These are phyloP conservation scores for Catajapyx aquilonaris DNA, from an alignment of 1,140 invertebrate genomes.

Conservation along the genomic window DNA sequence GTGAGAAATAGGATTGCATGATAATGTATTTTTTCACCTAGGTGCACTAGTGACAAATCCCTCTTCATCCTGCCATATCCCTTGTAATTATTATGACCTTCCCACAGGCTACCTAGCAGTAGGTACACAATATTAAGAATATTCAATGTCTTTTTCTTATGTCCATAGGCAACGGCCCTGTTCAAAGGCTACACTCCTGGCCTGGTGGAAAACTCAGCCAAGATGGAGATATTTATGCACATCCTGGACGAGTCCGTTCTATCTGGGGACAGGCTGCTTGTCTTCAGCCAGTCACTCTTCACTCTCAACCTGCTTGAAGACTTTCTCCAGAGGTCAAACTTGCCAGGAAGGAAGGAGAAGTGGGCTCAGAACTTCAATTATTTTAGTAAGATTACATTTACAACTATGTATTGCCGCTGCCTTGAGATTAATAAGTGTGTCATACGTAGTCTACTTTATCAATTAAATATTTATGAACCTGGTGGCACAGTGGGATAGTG, in stretches of 20 bases:
- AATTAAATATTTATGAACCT: conserved; percentile 6
- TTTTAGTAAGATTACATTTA: conserved; percentile 52
- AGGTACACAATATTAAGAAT: too few species aligned
- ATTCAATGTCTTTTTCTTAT: conserved; percentile 14
- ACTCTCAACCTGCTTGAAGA: conserved; percentile 95
- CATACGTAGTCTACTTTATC: not conserved
- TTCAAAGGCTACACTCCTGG: conserved; percentile 73
- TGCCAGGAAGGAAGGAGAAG: conserved; percentile 45
- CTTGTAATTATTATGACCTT: too few species aligned
- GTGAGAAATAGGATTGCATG: too few species aligned
- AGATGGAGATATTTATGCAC: conserved; percentile 85
- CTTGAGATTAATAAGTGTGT: not conserved
- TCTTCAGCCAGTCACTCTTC: conserved; percentile 92
- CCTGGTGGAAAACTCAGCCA: conserved; percentile 79
- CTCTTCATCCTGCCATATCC: too few species aligned
- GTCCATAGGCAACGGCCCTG: conserved; percentile 61
- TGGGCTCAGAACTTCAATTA: conserved; percentile 80
- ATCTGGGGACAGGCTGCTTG: conserved; percentile 73
- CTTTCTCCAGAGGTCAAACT: conserved; percentile 57
- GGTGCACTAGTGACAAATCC: too few species aligned
- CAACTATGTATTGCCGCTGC: conserved; percentile 5
- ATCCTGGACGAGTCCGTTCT: conserved; percentile 75
- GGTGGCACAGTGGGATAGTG: too few species aligned
- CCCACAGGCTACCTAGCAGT: too few species aligned
- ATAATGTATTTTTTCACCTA: too few species aligned